Percentiles rank a stretch among this genome's conserved stretches.
phyloP scores from a whole-genome alignment of 2,888 invertebrate genomes.

The Phasia obesa region DNA sequence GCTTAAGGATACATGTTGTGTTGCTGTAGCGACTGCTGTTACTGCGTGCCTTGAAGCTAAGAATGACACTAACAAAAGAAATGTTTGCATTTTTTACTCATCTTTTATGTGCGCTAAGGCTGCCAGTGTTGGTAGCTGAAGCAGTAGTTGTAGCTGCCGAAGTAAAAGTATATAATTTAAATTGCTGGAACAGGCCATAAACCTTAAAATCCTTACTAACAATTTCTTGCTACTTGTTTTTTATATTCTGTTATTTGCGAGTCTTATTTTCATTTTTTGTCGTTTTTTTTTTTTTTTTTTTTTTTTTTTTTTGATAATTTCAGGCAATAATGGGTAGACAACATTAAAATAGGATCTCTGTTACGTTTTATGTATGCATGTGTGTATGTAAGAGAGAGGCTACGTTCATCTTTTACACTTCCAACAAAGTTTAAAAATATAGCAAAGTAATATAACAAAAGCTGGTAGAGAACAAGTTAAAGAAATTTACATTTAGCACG shows the following conservation, averaged over 20 bases:
- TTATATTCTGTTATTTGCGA: constrained; percentile 21
- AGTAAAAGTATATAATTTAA: constrained; percentile 80
- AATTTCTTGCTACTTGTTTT: constrained; percentile 39
- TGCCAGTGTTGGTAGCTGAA: constrained; percentile 5
- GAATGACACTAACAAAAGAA: constrained; percentile 55
- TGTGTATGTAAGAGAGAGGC: neutral
- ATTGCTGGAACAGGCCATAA: constrained; percentile 72
- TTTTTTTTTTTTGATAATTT: constrained; percentile 59
- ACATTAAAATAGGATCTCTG: constrained; percentile 63
- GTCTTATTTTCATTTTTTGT: constrained; percentile 47
- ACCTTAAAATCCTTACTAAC: constrained; percentile 70
- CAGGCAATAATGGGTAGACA: constrained; percentile 68
- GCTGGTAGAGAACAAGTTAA: constrained; percentile 36
- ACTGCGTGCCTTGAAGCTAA: constrained; percentile 58
- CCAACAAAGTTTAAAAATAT: constrained; percentile 66
- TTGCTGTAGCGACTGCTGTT: constrained; percentile 33
- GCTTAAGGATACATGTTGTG: constrained; percentile 20
- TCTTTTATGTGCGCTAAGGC: constrained; percentile 48
- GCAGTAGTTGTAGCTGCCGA: constrained; percentile 73
- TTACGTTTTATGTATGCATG: neutral
- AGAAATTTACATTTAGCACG: constrained; percentile 61
- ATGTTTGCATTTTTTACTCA: constrained; percentile 38
- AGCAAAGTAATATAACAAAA: constrained; percentile 67
- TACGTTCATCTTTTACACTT: constrained; percentile 32
- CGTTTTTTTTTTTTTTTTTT: constrained; percentile 52